Evolutionary conservation across 2,888 invertebrate genomes (phyloP), one percentile per base, ranked within the genome.

Genomic region (Erebia palarica): DNA sequence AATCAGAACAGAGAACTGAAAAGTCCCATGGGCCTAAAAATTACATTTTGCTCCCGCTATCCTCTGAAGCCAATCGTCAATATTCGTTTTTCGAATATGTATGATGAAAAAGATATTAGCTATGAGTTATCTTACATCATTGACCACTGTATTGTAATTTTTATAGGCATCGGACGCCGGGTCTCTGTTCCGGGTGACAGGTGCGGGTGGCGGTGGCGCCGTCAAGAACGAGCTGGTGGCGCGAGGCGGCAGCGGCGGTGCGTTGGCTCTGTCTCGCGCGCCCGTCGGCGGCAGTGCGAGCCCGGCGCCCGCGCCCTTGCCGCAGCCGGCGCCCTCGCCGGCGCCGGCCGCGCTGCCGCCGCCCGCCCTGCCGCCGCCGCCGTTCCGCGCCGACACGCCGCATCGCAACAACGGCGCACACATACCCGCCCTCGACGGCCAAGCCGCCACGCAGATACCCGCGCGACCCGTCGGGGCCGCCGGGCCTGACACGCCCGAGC

Each of bases 181-280:
- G 81, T 85, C 91, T 84, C 87, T 92, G 80, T 92, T 92, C 83
- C 90, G 92, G 83, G 85, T 92, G 80, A 82, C 90, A 70, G 96
- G 96, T 89, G 96, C 96, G 90, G 96, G 96, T 89, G 95, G 95
- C 89, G 95, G 95, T 87, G 95, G 95, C 86, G 96, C 95, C 87
- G 95, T 90, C 81, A 94, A 96, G 78, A 90, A 86, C 78, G 92
- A 92, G 86, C 90, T 95, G 82, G 94, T 94, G 78, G 94, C 95
- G 78, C 93, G 95, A 78, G 95, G 96, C 81, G 95, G 95, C 80
- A 96, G 95, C 84, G 94, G 94, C 78, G 94, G 94, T 75, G 94
- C 95, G 81, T 87, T 94, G 76, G 95, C 95, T 36, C 86, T 95
- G 80, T 94, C 94, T 75, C 94, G 95, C 84, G 95, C 95, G 76